Conservation (phyloP, 2,113 vertebrate genomes). For the Mohoua ochrocephala region DNA sequence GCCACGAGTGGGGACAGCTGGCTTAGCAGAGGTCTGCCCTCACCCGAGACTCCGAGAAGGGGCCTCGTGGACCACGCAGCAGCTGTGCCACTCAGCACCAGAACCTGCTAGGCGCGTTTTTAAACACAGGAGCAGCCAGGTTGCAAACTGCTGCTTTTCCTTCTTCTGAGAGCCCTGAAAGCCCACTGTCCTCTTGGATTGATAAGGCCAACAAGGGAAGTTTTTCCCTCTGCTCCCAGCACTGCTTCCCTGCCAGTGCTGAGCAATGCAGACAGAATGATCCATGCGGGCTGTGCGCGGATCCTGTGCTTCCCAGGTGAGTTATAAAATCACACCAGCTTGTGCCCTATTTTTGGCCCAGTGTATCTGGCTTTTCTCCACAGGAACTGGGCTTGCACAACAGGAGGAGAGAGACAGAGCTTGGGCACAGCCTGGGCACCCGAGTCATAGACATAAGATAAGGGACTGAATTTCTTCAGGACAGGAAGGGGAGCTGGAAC, state of each 20-base stretch:
- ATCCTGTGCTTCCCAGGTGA: background rate
- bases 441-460: background rate
- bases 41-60: no score
- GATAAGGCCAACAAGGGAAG: background rate
- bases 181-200: fast-evolving
- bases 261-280: background rate
- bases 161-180: background rate
- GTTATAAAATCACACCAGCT: background rate
- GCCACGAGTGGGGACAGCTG: no score
- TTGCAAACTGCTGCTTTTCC: background rate
- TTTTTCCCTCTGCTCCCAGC: background rate
- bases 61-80: no score
- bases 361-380: background rate
- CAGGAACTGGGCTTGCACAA: background rate
- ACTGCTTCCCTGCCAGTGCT: background rate
- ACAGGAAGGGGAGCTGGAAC: background rate
- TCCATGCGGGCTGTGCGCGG: background rate
- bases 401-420: background rate
- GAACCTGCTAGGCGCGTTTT: no score
- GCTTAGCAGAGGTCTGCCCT: no score
- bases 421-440: background rate
- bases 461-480: background rate
- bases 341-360: background rate
- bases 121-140: background rate
- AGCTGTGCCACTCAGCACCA: no score